These are phyloP conservation scores for Rhincodon typus DNA, from an alignment of 2,797 vertebrate species.

Conservation along the genomic window DNA sequence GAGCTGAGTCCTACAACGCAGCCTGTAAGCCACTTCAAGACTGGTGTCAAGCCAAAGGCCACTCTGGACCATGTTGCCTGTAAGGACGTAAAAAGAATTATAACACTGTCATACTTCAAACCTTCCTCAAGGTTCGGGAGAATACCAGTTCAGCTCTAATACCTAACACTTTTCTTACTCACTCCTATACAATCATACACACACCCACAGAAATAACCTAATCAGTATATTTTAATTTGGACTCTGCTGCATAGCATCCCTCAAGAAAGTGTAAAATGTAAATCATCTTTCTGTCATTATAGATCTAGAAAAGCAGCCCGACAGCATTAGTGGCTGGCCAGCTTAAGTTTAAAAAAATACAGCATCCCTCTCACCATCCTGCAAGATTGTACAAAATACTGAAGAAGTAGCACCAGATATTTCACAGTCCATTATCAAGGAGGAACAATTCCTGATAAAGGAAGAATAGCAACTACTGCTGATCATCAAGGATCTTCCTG, in stretches of 20 bases:
- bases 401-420: background rate
- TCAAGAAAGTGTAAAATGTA: background rate
- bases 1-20: too few relatives aligned
- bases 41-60: background rate
- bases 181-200: background rate
- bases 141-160: background rate
- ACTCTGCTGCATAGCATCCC: background rate
- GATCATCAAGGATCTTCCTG: background rate
- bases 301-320: background rate
- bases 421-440: background rate
- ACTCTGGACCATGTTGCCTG: background rate
- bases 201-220: background rate
- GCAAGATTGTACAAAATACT: background rate
- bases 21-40: background rate
- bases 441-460: background rate
- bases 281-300: background rate
- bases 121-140: background rate
- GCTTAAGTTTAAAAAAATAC: background rate
- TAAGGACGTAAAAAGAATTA: background rate
- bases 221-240: background rate
- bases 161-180: background rate
- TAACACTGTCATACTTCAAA: background rate
- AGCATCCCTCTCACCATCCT: background rate
- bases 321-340: background rate
- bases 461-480: background rate